Conservation (phyloP, 1,140 invertebrate species). For the Potamilus streckersoni region DNA sequence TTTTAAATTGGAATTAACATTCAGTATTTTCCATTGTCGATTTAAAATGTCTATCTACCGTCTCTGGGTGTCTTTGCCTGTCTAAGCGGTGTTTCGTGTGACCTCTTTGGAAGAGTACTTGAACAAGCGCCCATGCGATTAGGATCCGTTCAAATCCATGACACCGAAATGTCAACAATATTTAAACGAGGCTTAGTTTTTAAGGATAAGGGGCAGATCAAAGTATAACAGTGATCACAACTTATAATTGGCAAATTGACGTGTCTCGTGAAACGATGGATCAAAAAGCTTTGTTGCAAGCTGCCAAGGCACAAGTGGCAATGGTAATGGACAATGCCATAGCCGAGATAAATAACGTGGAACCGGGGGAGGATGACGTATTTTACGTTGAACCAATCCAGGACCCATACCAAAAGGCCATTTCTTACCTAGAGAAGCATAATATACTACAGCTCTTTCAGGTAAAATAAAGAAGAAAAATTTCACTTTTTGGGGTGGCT, state of each 20-base stretch:
- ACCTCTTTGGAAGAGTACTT: too few relatives aligned
- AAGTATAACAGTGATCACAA: constrained; percentile 5
- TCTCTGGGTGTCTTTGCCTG: too few relatives aligned
- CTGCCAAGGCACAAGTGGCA: constrained; percentile 18
- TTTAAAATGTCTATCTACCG: too few relatives aligned
- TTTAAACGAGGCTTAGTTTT: not conserved
- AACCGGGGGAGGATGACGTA: constrained; percentile 9
- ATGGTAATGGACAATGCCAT: constrained; percentile 20
- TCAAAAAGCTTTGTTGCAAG: constrained; percentile 7
- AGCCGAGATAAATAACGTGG: constrained; percentile 10
- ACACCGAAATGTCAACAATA: constrained; percentile 36
- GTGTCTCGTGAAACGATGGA: not conserved
- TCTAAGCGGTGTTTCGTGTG: too few relatives aligned
- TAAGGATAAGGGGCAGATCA: too few relatives aligned
- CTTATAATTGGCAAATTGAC: not conserved
- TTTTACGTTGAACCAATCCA: constrained; percentile 48
- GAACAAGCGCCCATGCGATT: too few relatives aligned
- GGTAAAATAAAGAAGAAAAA: constrained; percentile 29
- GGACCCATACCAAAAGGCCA: constrained; percentile 60
- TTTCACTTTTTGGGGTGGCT: not conserved
- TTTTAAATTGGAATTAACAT: too few relatives aligned
- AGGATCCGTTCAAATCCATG: constrained; percentile 4
- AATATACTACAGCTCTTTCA: constrained; percentile 62
- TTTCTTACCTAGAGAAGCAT: constrained; percentile 59
- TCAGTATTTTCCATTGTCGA: too few relatives aligned